A percentile compares a stretch with the other conserved stretches of the same genome.
These are phyloP conservation scores for Clarias pachynema DNA, from an alignment of 2,797 vertebrate species.

Conservation along the genomic window DNA sequence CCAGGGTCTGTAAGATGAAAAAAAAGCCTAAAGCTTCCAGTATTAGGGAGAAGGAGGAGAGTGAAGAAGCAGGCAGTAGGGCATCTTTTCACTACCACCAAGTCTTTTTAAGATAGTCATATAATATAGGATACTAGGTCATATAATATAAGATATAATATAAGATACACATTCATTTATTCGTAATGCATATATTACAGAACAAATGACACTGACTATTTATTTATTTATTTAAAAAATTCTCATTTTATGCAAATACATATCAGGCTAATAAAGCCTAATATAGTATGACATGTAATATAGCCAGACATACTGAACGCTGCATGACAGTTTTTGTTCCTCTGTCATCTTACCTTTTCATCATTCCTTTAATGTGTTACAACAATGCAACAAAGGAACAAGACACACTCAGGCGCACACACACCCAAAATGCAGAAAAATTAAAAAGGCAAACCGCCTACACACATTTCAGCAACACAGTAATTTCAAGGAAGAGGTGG, in stretches of 20 bases:
- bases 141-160: no score
- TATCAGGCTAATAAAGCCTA: neutral
- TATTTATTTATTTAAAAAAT: neutral
- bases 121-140: neutral
- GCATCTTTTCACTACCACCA: constrained; percentile 37
- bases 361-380: neutral
- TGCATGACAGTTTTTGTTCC: neutral
- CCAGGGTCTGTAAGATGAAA: constrained; percentile 56
- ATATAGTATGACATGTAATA: no score
- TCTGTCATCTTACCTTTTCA: neutral
- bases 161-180: neutral
- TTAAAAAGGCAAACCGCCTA: neutral
- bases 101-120: constrained; percentile 15
- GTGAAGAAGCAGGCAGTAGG: constrained; percentile 33
- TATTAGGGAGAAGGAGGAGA: constrained; percentile 30
- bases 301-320: neutral
- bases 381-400: neutral
- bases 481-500: neutral
- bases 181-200: neutral
- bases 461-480: neutral
- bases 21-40: constrained; percentile 25
- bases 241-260: neutral
- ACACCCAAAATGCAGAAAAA: neutral
- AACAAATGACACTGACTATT: neutral
- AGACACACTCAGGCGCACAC: neutral